These are phyloP conservation scores for Rachycentron canadum DNA, from an alignment of 2,797 vertebrate species.

Conservation along the genomic window DNA sequence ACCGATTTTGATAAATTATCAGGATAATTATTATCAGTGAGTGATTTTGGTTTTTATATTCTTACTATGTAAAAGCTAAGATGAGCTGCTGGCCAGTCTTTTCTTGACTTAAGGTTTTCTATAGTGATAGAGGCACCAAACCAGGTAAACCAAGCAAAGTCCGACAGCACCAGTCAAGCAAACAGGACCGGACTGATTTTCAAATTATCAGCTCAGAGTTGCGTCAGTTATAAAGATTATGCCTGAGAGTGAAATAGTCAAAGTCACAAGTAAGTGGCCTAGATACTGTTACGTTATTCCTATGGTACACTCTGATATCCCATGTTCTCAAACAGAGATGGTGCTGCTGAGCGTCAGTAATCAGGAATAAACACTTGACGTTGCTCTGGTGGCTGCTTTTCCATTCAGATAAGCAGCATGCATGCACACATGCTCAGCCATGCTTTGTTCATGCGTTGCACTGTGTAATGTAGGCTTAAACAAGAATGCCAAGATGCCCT, in stretches of 20 bases:
- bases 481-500: not conserved
- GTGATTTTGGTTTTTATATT: not conserved
- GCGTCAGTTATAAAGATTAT: constrained; percentile 34
- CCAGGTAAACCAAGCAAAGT: not conserved
- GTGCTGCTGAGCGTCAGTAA: constrained; percentile 30
- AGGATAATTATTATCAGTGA: not conserved
- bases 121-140: not conserved
- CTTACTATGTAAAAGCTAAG: no score
- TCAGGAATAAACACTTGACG: constrained; percentile 61
- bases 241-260: constrained; percentile 28
- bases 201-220: constrained; percentile 48
- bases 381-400: constrained; percentile 37
- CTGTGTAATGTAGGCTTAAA: not conserved
- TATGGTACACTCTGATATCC: constrained; percentile 31
- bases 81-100: not conserved
- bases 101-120: not conserved
- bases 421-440: constrained; percentile 10
- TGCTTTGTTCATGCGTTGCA: not conserved
- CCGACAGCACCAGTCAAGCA: constrained; percentile 15
- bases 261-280: constrained; percentile 53
- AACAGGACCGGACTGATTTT: constrained; percentile 42
- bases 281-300: constrained; percentile 21
- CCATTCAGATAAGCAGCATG: constrained; percentile 59
- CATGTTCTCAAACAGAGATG: constrained; percentile 60
- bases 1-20: not conserved